These are phyloP conservation scores for Shinisaurus crocodilurus DNA, from an alignment of 2,113 vertebrate genomes.

Conservation along the genomic window DNA sequence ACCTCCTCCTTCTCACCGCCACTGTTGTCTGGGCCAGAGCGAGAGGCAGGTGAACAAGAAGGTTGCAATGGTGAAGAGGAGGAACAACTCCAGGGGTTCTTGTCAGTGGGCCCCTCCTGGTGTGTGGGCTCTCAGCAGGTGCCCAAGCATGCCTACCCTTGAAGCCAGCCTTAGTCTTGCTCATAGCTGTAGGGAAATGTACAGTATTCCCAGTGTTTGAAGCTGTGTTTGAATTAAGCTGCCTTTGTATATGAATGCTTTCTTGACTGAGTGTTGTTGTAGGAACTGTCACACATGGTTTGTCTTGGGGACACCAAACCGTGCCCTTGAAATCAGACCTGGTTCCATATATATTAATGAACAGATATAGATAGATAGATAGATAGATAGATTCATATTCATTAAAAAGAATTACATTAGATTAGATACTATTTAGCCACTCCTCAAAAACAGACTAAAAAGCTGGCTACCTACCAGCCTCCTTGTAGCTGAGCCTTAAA, in stretches of 20 bases:
- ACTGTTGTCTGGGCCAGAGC: too few species aligned
- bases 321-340: background rate
- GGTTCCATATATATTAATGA: rapidly evolving
- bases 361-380: background rate
- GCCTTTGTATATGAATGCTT: background rate
- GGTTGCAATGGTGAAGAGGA: too few species aligned
- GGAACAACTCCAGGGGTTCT: too few species aligned
- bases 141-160: too few species aligned
- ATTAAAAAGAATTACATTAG: rapidly evolving
- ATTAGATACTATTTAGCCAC: background rate
- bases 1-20: too few species aligned
- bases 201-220: background rate
- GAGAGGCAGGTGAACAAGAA: too few species aligned
- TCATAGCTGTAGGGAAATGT: background rate
- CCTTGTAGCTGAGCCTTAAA: rapidly evolving
- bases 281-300: background rate
- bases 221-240: background rate
- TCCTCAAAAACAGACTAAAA: background rate
- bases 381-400: rapidly evolving
- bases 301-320: background rate
- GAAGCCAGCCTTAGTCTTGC: background rate
- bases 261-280: background rate
- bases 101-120: too few species aligned
- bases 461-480: rapidly evolving
- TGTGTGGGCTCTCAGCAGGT: too few species aligned